A percentile compares a stretch with the other conserved stretches of the same genome.
Conservation (phyloP, 1,140 invertebrate genomes). For the Trachymyrmex cornetzi region DNA sequence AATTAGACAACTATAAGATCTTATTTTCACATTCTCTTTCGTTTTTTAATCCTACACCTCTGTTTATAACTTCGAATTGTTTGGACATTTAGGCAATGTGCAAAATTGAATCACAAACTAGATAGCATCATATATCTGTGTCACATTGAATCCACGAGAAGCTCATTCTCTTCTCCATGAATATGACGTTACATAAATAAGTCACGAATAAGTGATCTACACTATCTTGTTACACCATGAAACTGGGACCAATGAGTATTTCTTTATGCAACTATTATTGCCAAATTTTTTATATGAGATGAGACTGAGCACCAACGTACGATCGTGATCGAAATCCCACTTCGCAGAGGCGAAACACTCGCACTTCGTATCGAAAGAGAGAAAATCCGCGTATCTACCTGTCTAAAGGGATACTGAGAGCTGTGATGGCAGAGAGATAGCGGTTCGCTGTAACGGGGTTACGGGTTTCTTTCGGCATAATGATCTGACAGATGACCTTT, state of each 20-base stretch:
- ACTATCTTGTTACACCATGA: neutral
- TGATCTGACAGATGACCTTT: conserved; percentile 38
- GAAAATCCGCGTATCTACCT: conserved; percentile 31
- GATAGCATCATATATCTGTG: neutral
- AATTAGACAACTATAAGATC: neutral
- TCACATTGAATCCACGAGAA: neutral
- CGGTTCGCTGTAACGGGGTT: conserved; percentile 44
- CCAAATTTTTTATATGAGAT: neutral
- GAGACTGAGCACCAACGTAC: neutral
- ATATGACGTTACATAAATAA: neutral
- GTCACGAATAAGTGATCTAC: neutral
- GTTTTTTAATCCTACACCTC: neutral
- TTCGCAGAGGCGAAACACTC: neutral
- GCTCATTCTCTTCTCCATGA: neutral
- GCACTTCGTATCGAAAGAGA: neutral
- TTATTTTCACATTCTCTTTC: neutral
- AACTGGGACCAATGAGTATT: neutral
- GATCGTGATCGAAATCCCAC: neutral
- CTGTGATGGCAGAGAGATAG: conserved; percentile 41
- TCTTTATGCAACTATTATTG: neutral
- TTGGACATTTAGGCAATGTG: neutral
- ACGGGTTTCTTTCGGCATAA: conserved; percentile 23
- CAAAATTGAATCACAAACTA: neutral
- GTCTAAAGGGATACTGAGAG: conserved; percentile 49
- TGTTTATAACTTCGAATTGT: neutral